Evolutionary conservation across 2,113 vertebrate genomes (phyloP), one percentile per base, ranked within the genome.

Genomic region (Sapajus apella): DNA sequence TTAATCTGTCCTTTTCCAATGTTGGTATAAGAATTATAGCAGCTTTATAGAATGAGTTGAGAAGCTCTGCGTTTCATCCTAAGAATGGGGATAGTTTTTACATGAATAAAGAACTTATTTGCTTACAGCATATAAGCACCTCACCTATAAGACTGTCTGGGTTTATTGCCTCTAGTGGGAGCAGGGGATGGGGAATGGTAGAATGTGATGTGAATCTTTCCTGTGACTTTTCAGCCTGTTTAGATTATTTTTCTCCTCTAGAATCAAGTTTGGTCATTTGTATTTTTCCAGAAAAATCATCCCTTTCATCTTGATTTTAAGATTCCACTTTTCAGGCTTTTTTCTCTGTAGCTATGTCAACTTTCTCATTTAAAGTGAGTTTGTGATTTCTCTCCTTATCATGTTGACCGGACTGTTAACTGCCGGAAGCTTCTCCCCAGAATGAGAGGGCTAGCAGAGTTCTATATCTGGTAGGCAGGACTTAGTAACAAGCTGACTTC

Each of bases 71-170:
- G 61, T 68, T 88, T 85, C 94, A 76, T 70, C 12, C 52, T 45
- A 77, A 61, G 20, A 95, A 45, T 10, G 81, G 16, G 18, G 9
- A 55, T 85, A 16, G 30, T 55, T 97, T 75, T 96, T 37, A 80
- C 17, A 73, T 70, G 73, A 85, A 61, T 95, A 66, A 93, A 52
- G 8, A 3, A 37, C 9, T 79, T 91, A 43, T 82, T 93, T 87
- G 37, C 32, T 84, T 58, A 32, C 52, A 66, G 17, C 0, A 50
- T 47, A 52, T 56, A 84, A 40, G 91, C 80, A n/a, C 75, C 2
- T 92, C 72, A 55, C 27, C 10, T 52, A 13, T 91, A 40, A 91
- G 73, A 75, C 72, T 94, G n/a, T 18, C 25, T 88, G 68, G 9
- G 17, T 81, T 80, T 68, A 83, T 37, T 84, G 21, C 37, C 8